These are phyloP conservation scores for Toxotes chatareus DNA, from an alignment of 2,113 vertebrate genomes.

Conservation along the genomic window DNA sequence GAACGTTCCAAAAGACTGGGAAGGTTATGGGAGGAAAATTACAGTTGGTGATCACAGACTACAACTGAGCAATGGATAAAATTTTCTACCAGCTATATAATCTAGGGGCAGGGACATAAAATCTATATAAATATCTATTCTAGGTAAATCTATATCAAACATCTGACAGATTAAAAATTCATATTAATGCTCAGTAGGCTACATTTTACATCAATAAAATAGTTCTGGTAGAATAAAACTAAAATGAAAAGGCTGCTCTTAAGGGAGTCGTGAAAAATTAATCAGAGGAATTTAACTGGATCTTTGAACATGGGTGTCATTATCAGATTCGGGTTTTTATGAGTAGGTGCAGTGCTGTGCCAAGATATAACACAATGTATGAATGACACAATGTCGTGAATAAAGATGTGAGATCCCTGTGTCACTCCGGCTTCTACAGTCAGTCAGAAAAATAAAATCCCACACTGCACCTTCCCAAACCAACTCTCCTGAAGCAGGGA, in stretches of 20 bases:
- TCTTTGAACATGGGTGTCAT: constrained; percentile 41
- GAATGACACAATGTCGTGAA: constrained; percentile 38
- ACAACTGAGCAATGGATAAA: neutral
- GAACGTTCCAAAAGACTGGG: constrained; percentile 28
- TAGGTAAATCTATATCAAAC: neutral
- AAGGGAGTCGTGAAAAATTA: neutral
- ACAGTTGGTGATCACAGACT: constrained; percentile 1
- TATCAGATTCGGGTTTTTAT: constrained; percentile 47
- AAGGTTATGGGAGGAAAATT: constrained; percentile 48
- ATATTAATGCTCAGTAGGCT: neutral
- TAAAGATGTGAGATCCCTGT: constrained; percentile 27
- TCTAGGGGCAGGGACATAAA: neutral
- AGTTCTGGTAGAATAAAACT: neutral
- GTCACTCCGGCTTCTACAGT: neutral
- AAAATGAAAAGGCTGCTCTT: neutral
- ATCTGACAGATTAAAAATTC: constrained; percentile 7
- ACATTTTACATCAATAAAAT: neutral
- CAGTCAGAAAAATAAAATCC: constrained; percentile 39
- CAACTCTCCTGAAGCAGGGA: constrained; percentile 37
- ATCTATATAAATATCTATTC: neutral
- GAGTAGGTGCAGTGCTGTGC: constrained; percentile 35
- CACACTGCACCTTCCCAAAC: constrained; percentile 48
- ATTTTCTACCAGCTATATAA: neutral
- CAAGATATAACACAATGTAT: constrained; percentile 46
- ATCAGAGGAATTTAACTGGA: neutral